phyloP scores from a whole-genome alignment of 2,113 vertebrate species.

The Megalops atlanticus region DNA sequence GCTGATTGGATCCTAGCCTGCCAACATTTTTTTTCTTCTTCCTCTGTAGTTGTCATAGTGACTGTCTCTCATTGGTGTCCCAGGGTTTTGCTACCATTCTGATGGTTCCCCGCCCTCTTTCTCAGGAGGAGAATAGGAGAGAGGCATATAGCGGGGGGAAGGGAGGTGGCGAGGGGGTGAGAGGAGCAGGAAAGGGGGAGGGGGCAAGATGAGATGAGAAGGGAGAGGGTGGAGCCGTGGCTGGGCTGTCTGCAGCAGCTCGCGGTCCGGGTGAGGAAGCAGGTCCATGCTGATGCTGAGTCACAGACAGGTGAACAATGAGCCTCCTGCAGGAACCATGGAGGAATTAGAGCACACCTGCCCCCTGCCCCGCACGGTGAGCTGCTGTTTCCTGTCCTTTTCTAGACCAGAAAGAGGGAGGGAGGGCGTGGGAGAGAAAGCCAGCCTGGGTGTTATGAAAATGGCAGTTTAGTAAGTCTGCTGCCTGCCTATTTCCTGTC shows the following conservation, averaged over 20 bases:
- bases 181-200: slow-evolving; percentile 59
- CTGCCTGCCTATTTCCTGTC: background rate
- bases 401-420: background rate
- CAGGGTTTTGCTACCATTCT: slow-evolving; percentile 39
- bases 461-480: background rate
- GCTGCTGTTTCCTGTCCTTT: slow-evolving; percentile 31
- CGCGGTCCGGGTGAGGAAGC: slow-evolving; percentile 70
- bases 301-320: slow-evolving; percentile 87
- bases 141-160: slow-evolving; percentile 52
- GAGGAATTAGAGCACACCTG: slow-evolving; percentile 98
- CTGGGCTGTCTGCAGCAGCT: slow-evolving; percentile 45
- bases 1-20: slow-evolving; percentile 64
- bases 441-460: background rate
- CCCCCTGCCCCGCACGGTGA: slow-evolving; percentile 93
- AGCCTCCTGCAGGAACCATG: slow-evolving; percentile 84
- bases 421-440: background rate
- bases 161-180: slow-evolving; percentile 45
- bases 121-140: slow-evolving; percentile 48
- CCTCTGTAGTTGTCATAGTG: slow-evolving; percentile 79
- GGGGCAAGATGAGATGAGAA: slow-evolving; percentile 48
- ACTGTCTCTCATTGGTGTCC: slow-evolving; percentile 63
- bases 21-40: slow-evolving; percentile 44
- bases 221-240: slow-evolving; percentile 6
- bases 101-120: slow-evolving; percentile 6
- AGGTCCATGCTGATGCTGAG: slow-evolving; percentile 90